Evolutionary conservation across 2,888 invertebrate species (phyloP).

Genomic region (Drosophila emarginata): DNA sequence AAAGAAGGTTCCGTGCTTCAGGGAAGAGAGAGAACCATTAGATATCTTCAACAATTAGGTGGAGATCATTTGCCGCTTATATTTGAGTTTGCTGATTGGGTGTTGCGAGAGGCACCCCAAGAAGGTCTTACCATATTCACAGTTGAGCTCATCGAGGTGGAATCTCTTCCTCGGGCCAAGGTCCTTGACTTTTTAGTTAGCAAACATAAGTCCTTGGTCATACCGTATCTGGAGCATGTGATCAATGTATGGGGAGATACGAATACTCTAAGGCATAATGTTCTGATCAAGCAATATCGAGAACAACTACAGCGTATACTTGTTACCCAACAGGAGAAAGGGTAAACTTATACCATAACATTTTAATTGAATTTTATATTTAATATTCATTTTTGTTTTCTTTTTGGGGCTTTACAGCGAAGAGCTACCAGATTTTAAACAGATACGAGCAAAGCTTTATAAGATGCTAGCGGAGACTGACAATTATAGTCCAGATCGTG

Average conservation of each 20-base stretch:
- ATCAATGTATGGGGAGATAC: constrained; percentile 94
- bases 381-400: too few relatives aligned
- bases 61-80: constrained; percentile 92
- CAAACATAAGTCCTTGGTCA: constrained; percentile 90
- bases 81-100: constrained; percentile 97
- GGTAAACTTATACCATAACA: constrained; percentile 34
- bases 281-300: constrained; percentile 93
- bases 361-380: background rate
- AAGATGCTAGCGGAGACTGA: constrained; percentile 91
- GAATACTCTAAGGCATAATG: constrained; percentile 94
- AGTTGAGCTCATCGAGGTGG: constrained; percentile 93
- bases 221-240: constrained; percentile 97
- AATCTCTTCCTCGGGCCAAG: constrained; percentile 92
- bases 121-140: constrained; percentile 95
- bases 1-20: constrained; percentile 86
- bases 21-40: constrained; percentile 92
- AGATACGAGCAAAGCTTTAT: constrained; percentile 85
- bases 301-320: constrained; percentile 85
- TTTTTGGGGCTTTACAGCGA: constrained; percentile 33
- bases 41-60: constrained; percentile 95
- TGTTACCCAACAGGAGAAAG: constrained; percentile 62
- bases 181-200: constrained; percentile 94
- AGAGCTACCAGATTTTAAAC: constrained; percentile 67
- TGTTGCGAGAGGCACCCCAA: constrained; percentile 91
- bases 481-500: constrained; percentile 92